phyloP scores from a whole-genome alignment of 2,113 vertebrate species.

The Oncorhynchus clarkii region DNA sequence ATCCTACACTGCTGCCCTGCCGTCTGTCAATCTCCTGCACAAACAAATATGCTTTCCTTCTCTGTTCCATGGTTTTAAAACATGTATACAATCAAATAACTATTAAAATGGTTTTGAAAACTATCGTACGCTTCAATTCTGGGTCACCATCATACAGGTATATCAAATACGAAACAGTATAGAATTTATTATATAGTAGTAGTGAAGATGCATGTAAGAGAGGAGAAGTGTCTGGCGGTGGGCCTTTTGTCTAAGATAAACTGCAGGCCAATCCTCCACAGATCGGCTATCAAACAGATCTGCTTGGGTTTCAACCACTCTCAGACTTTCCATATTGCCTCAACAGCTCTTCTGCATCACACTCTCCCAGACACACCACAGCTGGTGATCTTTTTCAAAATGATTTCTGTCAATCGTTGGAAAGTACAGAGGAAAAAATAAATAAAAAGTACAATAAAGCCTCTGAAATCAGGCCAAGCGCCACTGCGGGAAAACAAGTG shows the following conservation, averaged over 20 bases:
- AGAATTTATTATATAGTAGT: neutral
- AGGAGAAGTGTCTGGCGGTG: conserved; percentile 1
- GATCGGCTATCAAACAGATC: conserved; percentile 16
- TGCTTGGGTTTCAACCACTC: conserved; percentile 5
- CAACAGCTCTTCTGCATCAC: neutral
- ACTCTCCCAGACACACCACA: neutral
- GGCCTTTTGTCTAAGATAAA: neutral
- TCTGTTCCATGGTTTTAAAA: conserved; percentile 16
- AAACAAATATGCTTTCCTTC: too few species aligned
- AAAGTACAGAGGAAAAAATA: too few species aligned
- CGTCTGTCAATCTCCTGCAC: conserved; percentile 5
- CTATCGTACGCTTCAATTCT: conserved; percentile 4
- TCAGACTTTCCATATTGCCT: conserved; percentile 14
- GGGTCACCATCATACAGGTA: neutral
- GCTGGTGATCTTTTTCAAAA: neutral
- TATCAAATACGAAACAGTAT: neutral
- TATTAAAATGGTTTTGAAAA: conserved; percentile 43
- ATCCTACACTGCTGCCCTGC: too few species aligned
- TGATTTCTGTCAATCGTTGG: too few species aligned
- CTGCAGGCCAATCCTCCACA: neutral
- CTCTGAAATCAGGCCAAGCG: neutral
- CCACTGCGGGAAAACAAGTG: neutral
- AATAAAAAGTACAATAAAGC: neutral
- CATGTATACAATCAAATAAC: conserved; percentile 29
- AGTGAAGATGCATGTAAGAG: neutral